Conservation (phyloP, 2,888 invertebrate species). For the Blomia tropicalis region DNA sequence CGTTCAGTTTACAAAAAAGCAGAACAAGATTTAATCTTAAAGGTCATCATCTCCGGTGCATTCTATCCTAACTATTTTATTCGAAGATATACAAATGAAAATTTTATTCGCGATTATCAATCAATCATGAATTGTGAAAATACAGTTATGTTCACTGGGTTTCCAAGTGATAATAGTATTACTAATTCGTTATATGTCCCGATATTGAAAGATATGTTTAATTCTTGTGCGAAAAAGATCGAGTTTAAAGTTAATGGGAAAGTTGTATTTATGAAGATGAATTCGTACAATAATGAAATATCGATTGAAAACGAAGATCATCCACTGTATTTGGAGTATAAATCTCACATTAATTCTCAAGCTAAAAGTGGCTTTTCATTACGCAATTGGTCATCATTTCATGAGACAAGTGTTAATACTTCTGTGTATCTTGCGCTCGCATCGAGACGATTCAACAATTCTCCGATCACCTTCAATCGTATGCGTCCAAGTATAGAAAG, state of each 20-base stretch:
- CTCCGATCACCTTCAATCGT: conserved; percentile 34
- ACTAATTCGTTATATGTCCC: conserved; percentile 33
- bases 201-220: conserved; percentile 20
- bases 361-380: background rate
- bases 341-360: background rate
- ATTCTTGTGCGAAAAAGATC: conserved; percentile 6
- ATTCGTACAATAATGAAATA: background rate
- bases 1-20: background rate
- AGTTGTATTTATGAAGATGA: conserved; percentile 18
- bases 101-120: conserved; percentile 48
- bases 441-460: conserved; percentile 38
- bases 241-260: conserved; percentile 43
- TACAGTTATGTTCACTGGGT: conserved; percentile 45
- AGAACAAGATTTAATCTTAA: conserved; percentile 48
- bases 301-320: conserved; percentile 1
- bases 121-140: conserved; percentile 57
- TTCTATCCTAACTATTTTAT: conserved; percentile 85
- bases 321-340: background rate
- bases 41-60: conserved; percentile 65
- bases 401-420: conserved; percentile 18
- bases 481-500: background rate
- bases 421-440: conserved; percentile 59
- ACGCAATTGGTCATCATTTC: background rate
- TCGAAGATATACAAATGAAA: conserved; percentile 47
- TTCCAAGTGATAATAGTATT: conserved; percentile 34